Conservation (phyloP, 2,888 invertebrate species). For the Polydrusus cervinus region DNA sequence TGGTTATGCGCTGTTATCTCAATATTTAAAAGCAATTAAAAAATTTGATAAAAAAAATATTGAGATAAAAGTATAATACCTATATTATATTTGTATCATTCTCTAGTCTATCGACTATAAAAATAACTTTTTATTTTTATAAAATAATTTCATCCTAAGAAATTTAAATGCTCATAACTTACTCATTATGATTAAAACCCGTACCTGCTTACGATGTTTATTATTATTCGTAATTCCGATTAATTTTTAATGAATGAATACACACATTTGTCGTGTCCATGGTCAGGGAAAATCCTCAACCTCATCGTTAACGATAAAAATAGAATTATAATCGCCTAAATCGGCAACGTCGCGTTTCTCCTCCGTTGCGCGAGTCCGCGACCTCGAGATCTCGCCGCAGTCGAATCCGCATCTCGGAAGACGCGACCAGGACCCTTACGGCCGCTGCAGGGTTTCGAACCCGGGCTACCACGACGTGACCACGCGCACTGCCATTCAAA, state of each 20-base stretch:
- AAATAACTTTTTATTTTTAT: no score
- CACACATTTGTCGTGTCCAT: constrained; percentile 31
- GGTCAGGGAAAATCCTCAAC: constrained; percentile 34
- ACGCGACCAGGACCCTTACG: constrained; percentile 42
- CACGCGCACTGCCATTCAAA: constrained; percentile 42
- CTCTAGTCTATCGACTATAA: no score
- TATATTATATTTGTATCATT: no score
- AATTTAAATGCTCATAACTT: neutral
- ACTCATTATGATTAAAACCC: neutral
- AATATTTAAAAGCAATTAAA: no score
- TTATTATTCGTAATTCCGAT: constrained; percentile 8
- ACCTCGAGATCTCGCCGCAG: constrained; percentile 55
- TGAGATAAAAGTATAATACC: no score
- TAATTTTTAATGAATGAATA: constrained; percentile 38
- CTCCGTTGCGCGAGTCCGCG: constrained; percentile 52
- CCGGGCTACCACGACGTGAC: constrained; percentile 44
- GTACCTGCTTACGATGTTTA: neutral
- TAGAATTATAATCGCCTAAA: constrained; percentile 16
- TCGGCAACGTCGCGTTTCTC: constrained; percentile 40
- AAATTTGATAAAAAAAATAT: no score
- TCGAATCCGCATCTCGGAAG: constrained; percentile 55
- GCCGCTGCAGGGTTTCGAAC: constrained; percentile 33
- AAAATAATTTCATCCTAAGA: no score
- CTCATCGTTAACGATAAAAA: constrained; percentile 31
- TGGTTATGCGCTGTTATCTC: no score